Percentiles rank a stretch among this genome's conserved stretches.
These are phyloP conservation scores for Bos javanicus DNA, from an alignment of 2,113 vertebrate species.

Conservation along the genomic window DNA sequence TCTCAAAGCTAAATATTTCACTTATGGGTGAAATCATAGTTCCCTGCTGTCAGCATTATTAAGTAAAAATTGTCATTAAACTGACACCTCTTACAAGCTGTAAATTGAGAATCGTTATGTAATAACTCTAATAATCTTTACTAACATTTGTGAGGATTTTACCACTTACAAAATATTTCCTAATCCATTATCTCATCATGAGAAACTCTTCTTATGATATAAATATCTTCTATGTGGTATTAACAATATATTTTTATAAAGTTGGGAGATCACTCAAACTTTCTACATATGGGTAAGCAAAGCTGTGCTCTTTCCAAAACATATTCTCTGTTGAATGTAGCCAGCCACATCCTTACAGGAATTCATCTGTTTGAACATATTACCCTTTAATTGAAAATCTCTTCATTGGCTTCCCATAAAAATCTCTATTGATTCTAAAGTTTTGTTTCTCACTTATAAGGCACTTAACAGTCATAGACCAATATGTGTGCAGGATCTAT, in stretches of 20 bases:
- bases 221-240: neutral
- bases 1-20: neutral
- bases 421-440: slow-evolving; percentile 58
- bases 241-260: neutral
- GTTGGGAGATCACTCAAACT: neutral
- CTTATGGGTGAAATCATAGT: neutral
- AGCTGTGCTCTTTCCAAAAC: neutral
- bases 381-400: slow-evolving; percentile 49
- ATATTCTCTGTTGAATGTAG: neutral
- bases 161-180: neutral
- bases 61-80: neutral
- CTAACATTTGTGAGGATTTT: neutral
- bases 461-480: slow-evolving; percentile 16
- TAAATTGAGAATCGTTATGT: slow-evolving; percentile 7
- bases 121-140: neutral
- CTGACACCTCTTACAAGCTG: neutral
- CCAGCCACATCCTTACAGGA: slow-evolving; percentile 26
- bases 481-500: slow-evolving; percentile 3
- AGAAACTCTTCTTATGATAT: neutral
- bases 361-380: slow-evolving; percentile 48
- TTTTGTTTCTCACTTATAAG: slow-evolving; percentile 52
- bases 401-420: slow-evolving; percentile 51
- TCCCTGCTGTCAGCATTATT: neutral
- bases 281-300: neutral
- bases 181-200: neutral